phyloP scores from a whole-genome alignment of 2,888 invertebrate species.

The Dicycla oo region DNA sequence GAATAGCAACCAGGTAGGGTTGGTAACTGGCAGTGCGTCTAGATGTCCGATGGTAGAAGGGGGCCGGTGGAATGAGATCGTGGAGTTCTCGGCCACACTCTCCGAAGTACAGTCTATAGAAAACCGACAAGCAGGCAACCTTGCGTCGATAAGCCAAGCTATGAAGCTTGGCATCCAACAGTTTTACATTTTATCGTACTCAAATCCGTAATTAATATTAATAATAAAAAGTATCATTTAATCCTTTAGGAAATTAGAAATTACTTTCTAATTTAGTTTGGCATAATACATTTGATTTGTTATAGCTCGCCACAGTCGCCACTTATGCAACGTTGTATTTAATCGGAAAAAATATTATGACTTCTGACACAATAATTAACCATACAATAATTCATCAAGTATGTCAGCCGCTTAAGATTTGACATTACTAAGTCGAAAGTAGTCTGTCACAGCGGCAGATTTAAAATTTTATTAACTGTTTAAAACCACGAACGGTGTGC shows the following conservation, averaged over 20 bases:
- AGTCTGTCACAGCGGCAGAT: conserved; percentile 60
- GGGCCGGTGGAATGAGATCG: no score
- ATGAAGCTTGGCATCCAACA: no score
- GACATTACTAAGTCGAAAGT: conserved; percentile 59
- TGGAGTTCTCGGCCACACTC: no score
- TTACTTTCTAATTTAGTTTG: conserved; percentile 2
- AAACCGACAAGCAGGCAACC: no score
- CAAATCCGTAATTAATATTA: not conserved
- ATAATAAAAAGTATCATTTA: not conserved
- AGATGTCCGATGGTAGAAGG: no score
- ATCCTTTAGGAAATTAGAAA: not conserved
- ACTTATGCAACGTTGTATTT: not conserved
- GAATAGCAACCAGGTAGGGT: no score
- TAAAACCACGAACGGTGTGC: conserved; percentile 64
- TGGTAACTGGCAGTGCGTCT: no score
- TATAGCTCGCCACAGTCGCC: not conserved
- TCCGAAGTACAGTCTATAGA: no score
- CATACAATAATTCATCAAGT: conserved; percentile 4
- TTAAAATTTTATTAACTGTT: conserved; percentile 67
- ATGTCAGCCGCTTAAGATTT: conserved; percentile 37
- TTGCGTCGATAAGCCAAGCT: no score
- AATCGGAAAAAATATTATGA: conserved; percentile 25
- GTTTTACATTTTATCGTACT: not conserved
- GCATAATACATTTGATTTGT: not conserved
- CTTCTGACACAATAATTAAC: conserved; percentile 20